Evolutionary conservation across 2,113 vertebrate species (phyloP).

Genomic region (Xenopus laevis): DNA sequence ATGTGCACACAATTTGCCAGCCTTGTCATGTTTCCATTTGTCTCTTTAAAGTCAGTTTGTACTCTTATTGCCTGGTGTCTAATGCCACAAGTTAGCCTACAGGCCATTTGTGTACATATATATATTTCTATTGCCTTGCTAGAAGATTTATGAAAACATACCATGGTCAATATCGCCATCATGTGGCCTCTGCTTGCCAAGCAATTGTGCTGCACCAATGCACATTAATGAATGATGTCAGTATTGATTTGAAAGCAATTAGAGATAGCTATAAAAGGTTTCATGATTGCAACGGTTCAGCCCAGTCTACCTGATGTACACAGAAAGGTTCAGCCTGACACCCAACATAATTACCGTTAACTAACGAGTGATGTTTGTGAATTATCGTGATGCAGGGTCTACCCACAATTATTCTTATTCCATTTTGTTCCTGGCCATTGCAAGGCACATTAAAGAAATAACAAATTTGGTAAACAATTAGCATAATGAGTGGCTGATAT

Average conservation of each 20-base stretch:
- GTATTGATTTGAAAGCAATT: constrained; percentile 42
- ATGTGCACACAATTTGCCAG: too few species aligned
- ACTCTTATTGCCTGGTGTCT: too few species aligned
- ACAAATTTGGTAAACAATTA: constrained; percentile 39
- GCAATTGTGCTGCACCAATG: neutral
- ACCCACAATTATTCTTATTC: constrained; percentile 22
- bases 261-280: constrained; percentile 14
- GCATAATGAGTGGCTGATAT: constrained; percentile 37
- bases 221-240: constrained; percentile 24
- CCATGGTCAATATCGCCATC: constrained; percentile 64
- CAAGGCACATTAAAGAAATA: constrained; percentile 41
- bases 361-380: constrained; percentile 13
- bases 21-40: too few species aligned
- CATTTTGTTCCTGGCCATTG: constrained; percentile 19
- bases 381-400: neutral
- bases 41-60: too few species aligned
- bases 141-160: neutral
- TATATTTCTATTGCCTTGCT: too few species aligned
- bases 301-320: constrained; percentile 27
- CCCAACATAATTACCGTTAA: constrained; percentile 28
- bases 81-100: too few species aligned
- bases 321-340: neutral
- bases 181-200: constrained; percentile 43
- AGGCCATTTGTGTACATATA: too few species aligned
- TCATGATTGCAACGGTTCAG: constrained; percentile 16